phyloP scores from a whole-genome alignment of 2,797 vertebrate genomes.

The Coilia nasus region DNA sequence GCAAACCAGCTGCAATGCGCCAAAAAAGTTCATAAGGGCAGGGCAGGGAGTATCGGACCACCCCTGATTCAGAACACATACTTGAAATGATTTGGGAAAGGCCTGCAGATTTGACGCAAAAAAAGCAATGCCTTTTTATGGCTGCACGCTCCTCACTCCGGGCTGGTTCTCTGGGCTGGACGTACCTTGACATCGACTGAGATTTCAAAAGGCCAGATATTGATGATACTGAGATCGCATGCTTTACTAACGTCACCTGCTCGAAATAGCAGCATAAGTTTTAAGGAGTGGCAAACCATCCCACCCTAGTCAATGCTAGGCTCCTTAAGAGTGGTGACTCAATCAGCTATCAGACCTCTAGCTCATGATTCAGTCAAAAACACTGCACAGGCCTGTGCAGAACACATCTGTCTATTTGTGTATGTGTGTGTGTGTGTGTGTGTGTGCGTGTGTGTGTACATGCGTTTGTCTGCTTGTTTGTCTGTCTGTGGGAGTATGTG shows the following conservation, averaged over 20 bases:
- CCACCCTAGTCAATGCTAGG: neutral
- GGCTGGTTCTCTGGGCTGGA: neutral
- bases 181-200: no score
- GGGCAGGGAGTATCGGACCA: neutral
- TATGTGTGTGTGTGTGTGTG: neutral
- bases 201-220: no score
- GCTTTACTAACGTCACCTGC: no score
- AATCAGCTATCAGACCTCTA: neutral
- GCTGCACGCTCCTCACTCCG: neutral
- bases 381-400: neutral
- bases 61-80: neutral
- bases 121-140: neutral
- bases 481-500: constrained; percentile 27
- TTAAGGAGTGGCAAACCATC: no score
- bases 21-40: neutral
- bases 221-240: no score
- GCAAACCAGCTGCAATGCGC: neutral
- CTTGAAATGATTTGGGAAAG: constrained; percentile 2
- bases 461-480: constrained; percentile 34
- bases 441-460: neutral
- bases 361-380: neutral
- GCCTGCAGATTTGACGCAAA: neutral
- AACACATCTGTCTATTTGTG: neutral
- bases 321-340: neutral
- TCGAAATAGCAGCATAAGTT: no score